Evolutionary conservation across 2,113 vertebrate species (phyloP).

Genomic region (Dendropsophus ebraccatus): DNA sequence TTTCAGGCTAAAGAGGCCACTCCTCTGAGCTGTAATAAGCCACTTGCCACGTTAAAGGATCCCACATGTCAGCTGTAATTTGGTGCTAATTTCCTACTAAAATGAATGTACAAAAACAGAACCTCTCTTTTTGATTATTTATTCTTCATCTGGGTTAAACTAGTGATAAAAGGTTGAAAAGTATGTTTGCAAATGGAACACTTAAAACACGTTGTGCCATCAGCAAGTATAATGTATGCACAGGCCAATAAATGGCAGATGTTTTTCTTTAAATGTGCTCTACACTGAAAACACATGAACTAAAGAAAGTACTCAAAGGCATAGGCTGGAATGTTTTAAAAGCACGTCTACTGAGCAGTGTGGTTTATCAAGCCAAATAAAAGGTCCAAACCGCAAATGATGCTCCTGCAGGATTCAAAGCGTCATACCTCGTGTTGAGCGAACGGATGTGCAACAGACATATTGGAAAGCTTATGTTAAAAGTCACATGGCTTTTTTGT

Average conservation of each 20-base stretch:
- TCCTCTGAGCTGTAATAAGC: slow-evolving; percentile 63
- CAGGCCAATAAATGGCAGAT: slow-evolving; percentile 51
- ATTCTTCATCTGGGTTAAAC: slow-evolving; percentile 45
- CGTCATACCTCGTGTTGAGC: slow-evolving; percentile 11
- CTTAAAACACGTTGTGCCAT: slow-evolving; percentile 58
- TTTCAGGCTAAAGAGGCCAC: slow-evolving; percentile 52
- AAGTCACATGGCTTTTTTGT: background rate
- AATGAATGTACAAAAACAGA: slow-evolving; percentile 27
- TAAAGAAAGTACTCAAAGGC: slow-evolving; percentile 45
- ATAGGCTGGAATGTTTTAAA: slow-evolving; percentile 45
- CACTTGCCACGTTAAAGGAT: slow-evolving; percentile 56
- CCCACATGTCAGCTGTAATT: slow-evolving; percentile 59
- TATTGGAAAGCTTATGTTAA: background rate
- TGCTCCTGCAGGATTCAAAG: slow-evolving; percentile 16
- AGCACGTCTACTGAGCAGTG: slow-evolving; percentile 31
- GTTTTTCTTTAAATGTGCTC: slow-evolving; percentile 52
- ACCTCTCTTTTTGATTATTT: slow-evolving; percentile 14
- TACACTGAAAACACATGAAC: slow-evolving; percentile 49
- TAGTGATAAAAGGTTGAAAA: slow-evolving; percentile 49
- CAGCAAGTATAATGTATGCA: slow-evolving; percentile 49
- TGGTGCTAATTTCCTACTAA: slow-evolving; percentile 45
- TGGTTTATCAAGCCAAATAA: slow-evolving; percentile 40
- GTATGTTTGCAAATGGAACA: slow-evolving; percentile 56
- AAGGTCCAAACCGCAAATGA: slow-evolving; percentile 27
- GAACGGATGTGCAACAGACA: slow-evolving; percentile 37